These are phyloP conservation scores for Salvelinus alpinus DNA, from an alignment of 2,113 vertebrate species.

Conservation along the genomic window DNA sequence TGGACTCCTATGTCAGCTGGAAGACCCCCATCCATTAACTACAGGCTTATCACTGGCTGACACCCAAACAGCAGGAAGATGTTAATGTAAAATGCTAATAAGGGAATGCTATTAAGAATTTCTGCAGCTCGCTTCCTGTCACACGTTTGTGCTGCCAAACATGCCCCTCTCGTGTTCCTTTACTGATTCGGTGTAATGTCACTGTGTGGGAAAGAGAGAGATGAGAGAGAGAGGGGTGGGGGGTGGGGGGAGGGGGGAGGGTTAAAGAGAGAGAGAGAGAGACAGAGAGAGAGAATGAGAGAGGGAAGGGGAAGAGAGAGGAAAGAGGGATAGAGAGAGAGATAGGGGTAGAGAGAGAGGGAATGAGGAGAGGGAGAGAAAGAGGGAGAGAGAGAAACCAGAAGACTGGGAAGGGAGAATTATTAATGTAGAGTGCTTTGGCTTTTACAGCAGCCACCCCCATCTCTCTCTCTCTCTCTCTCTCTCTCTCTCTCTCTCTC, in stretches of 20 bases:
- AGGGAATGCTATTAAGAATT: slow-evolving; percentile 23
- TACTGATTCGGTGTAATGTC: slow-evolving; percentile 57
- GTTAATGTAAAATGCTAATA: slow-evolving; percentile 13
- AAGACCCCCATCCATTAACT: background rate
- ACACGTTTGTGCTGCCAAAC: slow-evolving; percentile 42
- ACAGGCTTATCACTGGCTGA: background rate
- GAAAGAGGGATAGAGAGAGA: background rate
- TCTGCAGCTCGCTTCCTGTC: slow-evolving; percentile 39
- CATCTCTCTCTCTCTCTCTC: slow-evolving; percentile 33
- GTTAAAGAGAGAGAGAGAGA: no score
- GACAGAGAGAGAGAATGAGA: no score
- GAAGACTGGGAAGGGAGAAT: slow-evolving; percentile 60
- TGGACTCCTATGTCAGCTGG: background rate
- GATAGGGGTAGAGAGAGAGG: background rate
- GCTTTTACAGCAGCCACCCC: slow-evolving; percentile 35
- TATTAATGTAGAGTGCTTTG: slow-evolving; percentile 65
- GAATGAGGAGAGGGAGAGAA: background rate
- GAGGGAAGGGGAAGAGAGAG: no score
- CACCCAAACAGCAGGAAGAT: background rate
- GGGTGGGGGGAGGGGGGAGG: no score
- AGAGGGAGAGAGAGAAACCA: slow-evolving; percentile 13
- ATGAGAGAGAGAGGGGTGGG: no score
- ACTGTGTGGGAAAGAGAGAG: slow-evolving; percentile 31
- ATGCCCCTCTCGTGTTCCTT: slow-evolving; percentile 33
- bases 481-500: no score